Evolutionary conservation across 2,797 vertebrate species (phyloP).

Genomic region (Malurus splendens): DNA sequence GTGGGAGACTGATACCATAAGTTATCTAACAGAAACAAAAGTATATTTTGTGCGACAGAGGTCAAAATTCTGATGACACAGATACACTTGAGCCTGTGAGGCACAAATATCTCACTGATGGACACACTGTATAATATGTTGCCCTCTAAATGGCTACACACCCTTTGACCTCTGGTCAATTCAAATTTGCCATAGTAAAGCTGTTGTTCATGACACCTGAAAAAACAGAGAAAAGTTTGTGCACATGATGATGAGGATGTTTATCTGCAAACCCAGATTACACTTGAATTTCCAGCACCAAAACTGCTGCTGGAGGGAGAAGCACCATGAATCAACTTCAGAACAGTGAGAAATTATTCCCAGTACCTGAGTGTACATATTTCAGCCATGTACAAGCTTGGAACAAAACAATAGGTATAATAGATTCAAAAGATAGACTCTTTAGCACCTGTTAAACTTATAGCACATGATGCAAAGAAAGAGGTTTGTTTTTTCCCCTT

Average conservation of each 20-base stretch:
- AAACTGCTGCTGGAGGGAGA: not conserved
- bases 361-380: not conserved
- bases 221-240: not conserved
- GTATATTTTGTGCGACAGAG: fast-evolving
- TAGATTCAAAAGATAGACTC: not conserved
- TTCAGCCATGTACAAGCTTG: not conserved
- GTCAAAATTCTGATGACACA: fast-evolving
- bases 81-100: not conserved
- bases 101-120: no score
- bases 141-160: not conserved
- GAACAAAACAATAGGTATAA: not conserved
- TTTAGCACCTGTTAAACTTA: not conserved
- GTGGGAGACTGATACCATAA: not conserved
- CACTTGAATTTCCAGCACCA: not conserved
- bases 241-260: not conserved
- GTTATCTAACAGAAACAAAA: not conserved
- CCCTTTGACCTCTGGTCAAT: fast-evolving
- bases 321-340: not conserved
- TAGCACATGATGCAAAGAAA: not conserved
- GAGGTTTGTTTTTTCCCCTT: not conserved
- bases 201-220: not conserved
- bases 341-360: not conserved
- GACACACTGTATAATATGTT: fast-evolving
- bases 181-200: not conserved
- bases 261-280: not conserved